These are phyloP conservation scores for Gambusia holbrooki DNA, from an alignment of 2,113 vertebrate species.

Conservation along the genomic window DNA sequence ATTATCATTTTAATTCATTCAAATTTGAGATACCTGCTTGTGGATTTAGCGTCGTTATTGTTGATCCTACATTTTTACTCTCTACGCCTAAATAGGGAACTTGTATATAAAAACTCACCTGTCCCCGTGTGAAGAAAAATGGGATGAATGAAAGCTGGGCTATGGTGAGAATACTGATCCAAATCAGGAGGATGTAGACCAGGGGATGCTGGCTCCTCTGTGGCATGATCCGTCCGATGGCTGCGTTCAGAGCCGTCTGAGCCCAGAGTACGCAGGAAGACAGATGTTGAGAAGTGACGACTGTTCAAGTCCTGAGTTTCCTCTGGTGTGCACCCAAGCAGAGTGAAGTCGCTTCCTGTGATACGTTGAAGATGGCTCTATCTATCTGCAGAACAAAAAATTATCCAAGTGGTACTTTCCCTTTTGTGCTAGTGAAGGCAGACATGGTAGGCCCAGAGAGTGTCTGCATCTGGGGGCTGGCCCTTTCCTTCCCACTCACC, in stretches of 20 bases:
- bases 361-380: slow-evolving; percentile 31
- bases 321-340: slow-evolving; percentile 53
- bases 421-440: slow-evolving; percentile 26
- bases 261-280: slow-evolving; percentile 42
- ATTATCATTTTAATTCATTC: background rate
- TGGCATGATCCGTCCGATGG: slow-evolving; percentile 45
- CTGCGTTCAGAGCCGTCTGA: slow-evolving; percentile 25
- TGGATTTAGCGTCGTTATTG: background rate
- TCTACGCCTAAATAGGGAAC: background rate
- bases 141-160: slow-evolving; percentile 45
- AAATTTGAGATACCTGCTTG: background rate
- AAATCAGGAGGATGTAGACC: slow-evolving; percentile 62
- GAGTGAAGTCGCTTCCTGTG: slow-evolving; percentile 62
- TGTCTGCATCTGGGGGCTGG: slow-evolving; percentile 48
- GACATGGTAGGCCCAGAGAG: slow-evolving; percentile 16
- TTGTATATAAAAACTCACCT: slow-evolving; percentile 61
- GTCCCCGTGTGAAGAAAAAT: slow-evolving; percentile 57
- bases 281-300: slow-evolving; percentile 33
- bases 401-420: slow-evolving; percentile 72
- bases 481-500: slow-evolving; percentile 49
- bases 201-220: slow-evolving; percentile 42
- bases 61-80: background rate
- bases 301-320: slow-evolving; percentile 54
- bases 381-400: slow-evolving; percentile 26
- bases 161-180: slow-evolving; percentile 67